These are phyloP conservation scores for Exaiptasia diaphana DNA, from an alignment of 64 coral and sea anemone species.

Conservation along the genomic window DNA sequence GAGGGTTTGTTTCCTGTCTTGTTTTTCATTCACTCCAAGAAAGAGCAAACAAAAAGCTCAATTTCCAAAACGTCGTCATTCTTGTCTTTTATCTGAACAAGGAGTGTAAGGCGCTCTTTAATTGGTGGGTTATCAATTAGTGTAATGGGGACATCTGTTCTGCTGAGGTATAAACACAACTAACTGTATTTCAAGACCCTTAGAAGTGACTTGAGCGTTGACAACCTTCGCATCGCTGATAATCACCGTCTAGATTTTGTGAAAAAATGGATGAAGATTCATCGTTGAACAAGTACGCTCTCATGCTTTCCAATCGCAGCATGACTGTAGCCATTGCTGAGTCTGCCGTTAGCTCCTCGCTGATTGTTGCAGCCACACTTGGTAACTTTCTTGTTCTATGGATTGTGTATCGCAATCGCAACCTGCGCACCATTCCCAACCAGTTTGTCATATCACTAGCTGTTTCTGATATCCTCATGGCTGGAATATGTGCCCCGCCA, in stretches of 20 bases:
- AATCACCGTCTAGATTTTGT: neutral
- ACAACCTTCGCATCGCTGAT: neutral
- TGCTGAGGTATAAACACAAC: neutral
- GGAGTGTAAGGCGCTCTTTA: too few species aligned
- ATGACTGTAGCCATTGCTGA: slow-evolving; percentile 5
- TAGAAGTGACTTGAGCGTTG: neutral
- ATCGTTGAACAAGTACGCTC: slow-evolving; percentile 2
- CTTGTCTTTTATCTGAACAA: too few species aligned
- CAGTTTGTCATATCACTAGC: slow-evolving; percentile 47
- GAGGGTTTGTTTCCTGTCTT: too few species aligned
- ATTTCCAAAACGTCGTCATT: too few species aligned
- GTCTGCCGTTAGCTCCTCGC: slow-evolving; percentile 9
- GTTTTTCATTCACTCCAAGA: too few species aligned
- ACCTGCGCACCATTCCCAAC: slow-evolving; percentile 62
- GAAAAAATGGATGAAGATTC: neutral
- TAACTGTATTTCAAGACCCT: neutral
- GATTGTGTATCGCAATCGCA: slow-evolving; percentile 57
- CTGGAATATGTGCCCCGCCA: slow-evolving; percentile 43
- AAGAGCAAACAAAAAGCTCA: too few species aligned
- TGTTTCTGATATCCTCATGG: slow-evolving; percentile 50
- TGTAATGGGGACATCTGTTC: neutral
- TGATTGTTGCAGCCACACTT: slow-evolving; percentile 24
- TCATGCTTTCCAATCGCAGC: slow-evolving; percentile 10
- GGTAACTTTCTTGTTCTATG: slow-evolving; percentile 52
- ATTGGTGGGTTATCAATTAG: slow-evolving; percentile 10